Evolutionary conservation across 2,113 vertebrate species (phyloP), one percentile per base, ranked within the genome.

Genomic region (Pseudolaguvia tuberculata): DNA sequence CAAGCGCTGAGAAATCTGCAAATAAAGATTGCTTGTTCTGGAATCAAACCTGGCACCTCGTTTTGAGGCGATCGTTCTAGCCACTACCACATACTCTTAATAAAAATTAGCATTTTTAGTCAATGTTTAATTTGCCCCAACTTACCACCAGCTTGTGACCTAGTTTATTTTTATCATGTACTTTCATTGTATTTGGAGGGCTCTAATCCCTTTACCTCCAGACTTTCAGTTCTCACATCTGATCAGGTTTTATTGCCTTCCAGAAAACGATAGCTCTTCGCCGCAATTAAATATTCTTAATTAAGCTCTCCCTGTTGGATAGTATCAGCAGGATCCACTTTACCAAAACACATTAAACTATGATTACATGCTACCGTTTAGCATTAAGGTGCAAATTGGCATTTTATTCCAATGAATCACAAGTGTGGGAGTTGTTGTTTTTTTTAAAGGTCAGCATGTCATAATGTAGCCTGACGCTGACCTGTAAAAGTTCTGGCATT

Each of bases 401-500:
- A 55, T 70, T 77, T 77, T 77, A 69, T 70, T 48, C 59, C 39
- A 70, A 39, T 62, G 57, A 77, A 53, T 62, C 69, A 53, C 56
- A 70, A 45, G 31, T 35, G 21, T 71, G n/a, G n/a, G n/a, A n/a
- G n/a, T n/a, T n/a, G 45, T 21, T 35, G 21, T 55, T 62, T 52
- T 51, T 52, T 51, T 53, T 61, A 45, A 11, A 72, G 42, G 47
- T 67, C 79, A 78, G 17, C 50, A 76, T 78, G 67, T 78, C 77
- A 79, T 59, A 42, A 61, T 10, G 56, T 52, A 47, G 68, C 67
- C 68, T 13, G 25, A 39, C 58, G 21, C 50, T 71, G 75, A 48
- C 67, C 75, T 62, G 75, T 50, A 25, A 77, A 42, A 80, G 70
- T 53, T 58, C 39, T 15, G 71, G 73, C 45, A 47, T 62, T 80